Evolutionary conservation across 2,113 vertebrate species (phyloP), one percentile per base, ranked within the genome.

Genomic region (Centropus unirufus): DNA sequence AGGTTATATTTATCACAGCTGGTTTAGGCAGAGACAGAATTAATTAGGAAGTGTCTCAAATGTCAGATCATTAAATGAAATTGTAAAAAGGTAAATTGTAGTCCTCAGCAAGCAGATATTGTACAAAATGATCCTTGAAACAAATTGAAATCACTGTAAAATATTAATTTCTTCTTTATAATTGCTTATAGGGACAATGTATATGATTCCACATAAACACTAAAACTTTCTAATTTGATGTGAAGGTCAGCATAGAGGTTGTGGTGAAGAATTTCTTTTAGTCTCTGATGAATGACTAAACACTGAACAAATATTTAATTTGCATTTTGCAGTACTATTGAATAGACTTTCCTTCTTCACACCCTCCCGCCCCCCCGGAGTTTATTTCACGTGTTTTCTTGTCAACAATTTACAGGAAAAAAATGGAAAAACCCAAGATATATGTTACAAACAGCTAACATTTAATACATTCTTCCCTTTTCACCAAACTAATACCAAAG

Each of bases 1-100:
- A 52, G 90, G 89, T 95, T 89, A 47, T 81, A 86, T 94, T 95
- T 87, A 94, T 90, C 93, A 68, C 94, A 97, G 93, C 95, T 78
- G 70, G 94, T 59, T 96, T 91, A 94, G 90, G 75, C 91, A 94
- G 94, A 69, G 79, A 36, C 80, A 70, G 93, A 94, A 91, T 95
- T 93, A 95, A 97, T 95, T 92, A 95, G 90, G 90, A 96, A 92
- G 62, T 76, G 87, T 89, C 92, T 95, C 87, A 90, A 95, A 96
- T 92, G 95, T 93, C 97, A 96, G 89, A 76, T 94, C 89, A 61
- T 95, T 96, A 96, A 95, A 87, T 83, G 83, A 93, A 96, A 96
- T 85, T 83, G 80, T 96, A 80, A 94, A 96, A 97, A 94, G 82
- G 80, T 90, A 96, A 97, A 93, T 69, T 87, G 94, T 95, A 78